These are phyloP conservation scores for Blastobasis lacticolella DNA, from an alignment of 2,888 invertebrate genomes.

Conservation along the genomic window DNA sequence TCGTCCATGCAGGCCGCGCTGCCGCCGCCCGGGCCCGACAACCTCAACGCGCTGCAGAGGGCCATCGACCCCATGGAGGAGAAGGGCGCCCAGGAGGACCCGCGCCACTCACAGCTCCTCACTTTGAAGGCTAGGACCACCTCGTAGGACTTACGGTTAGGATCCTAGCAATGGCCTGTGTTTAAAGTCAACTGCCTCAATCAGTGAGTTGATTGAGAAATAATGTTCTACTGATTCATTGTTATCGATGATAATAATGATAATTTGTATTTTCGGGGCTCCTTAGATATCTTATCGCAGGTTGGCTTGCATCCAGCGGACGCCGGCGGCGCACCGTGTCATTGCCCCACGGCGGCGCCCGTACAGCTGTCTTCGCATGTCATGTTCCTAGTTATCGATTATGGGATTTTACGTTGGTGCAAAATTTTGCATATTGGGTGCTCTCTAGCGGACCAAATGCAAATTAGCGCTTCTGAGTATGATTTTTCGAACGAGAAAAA, in stretches of 20 bases:
- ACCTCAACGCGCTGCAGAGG: slow-evolving; percentile 90
- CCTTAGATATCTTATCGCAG: slow-evolving; percentile 94
- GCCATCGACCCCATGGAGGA: slow-evolving; percentile 97
- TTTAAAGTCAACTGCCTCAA: slow-evolving; percentile 86
- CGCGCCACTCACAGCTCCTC: slow-evolving; percentile 90
- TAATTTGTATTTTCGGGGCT: slow-evolving; percentile 47
- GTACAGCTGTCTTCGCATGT: slow-evolving; percentile 42
- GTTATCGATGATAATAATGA: no score
- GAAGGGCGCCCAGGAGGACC: slow-evolving; percentile 94
- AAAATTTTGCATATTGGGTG: no score
- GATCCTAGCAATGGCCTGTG: slow-evolving; percentile 79
- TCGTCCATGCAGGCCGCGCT: slow-evolving; percentile 58
- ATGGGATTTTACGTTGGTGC: no score
- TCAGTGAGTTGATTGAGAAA: slow-evolving; percentile 85
- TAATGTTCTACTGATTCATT: neutral
- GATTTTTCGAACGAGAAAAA: no score
- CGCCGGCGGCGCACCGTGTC: slow-evolving; percentile 74
- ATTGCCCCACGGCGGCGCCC: slow-evolving; percentile 56
- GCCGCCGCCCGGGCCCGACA: slow-evolving; percentile 78
- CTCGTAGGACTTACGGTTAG: slow-evolving; percentile 28
- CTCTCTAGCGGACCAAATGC: no score
- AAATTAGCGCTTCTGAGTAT: no score
- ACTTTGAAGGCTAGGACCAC: slow-evolving; percentile 87
- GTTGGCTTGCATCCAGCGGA: slow-evolving; percentile 92
- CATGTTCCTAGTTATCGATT: no score